A percentile compares a stretch with the other conserved stretches of the same genome.
These are phyloP conservation scores for Chalcosyrphus nemorum DNA, from an alignment of 2,888 invertebrate genomes.

Conservation along the genomic window DNA sequence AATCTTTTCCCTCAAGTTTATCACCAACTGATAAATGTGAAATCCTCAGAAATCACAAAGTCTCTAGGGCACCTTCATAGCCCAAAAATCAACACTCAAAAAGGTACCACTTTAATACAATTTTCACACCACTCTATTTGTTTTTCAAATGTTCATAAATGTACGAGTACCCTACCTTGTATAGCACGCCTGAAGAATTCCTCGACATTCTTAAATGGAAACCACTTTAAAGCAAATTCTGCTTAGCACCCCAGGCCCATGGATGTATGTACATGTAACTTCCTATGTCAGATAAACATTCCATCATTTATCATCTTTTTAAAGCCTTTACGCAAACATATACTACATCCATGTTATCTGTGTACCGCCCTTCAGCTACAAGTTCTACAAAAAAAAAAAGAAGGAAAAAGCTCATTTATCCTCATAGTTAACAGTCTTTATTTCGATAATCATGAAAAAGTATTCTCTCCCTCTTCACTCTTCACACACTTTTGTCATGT, in stretches of 20 bases:
- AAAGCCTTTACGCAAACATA: not conserved
- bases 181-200: too few species aligned
- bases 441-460: slow-evolving; percentile 22
- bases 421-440: slow-evolving; percentile 19
- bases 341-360: not conserved
- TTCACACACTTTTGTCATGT: not conserved
- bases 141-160: too few species aligned
- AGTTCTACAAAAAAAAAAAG: not conserved
- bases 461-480: not conserved
- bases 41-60: too few species aligned
- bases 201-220: not conserved
- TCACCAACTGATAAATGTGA: too few species aligned
- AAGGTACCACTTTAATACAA: too few species aligned
- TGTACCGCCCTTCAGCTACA: not conserved
- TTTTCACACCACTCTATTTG: too few species aligned
- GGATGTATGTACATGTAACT: too few species aligned
- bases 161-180: too few species aligned
- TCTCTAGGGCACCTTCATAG: too few species aligned
- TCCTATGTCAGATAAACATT: not conserved
- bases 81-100: too few species aligned
- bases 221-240: not conserved
- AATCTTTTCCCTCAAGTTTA: too few species aligned
- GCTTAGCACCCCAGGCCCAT: not conserved
- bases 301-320: not conserved
- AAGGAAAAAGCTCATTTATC: slow-evolving; percentile 3